A percentile compares a stretch with the other conserved stretches of the same genome.
phyloP scores from a whole-genome alignment of 2,113 vertebrate genomes.

The Cervus canadensis region DNA sequence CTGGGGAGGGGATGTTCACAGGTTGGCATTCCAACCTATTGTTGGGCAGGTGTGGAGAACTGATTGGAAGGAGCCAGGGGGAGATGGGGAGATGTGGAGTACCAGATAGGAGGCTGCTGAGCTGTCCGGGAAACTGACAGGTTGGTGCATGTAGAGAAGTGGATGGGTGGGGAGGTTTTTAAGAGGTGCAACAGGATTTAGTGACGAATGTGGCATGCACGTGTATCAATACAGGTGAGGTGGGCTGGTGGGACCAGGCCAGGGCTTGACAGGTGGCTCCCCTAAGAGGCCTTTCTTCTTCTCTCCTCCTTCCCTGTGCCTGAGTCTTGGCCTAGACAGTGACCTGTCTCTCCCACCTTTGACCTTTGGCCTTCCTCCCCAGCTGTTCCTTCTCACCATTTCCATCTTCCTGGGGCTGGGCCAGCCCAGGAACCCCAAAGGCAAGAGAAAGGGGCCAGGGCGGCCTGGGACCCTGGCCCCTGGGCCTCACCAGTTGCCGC shows the following conservation, averaged over 20 bases:
- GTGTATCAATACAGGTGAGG: background rate
- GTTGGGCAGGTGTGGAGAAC: background rate
- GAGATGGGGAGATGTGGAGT: background rate
- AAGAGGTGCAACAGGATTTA: background rate
- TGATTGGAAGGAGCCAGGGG: background rate
- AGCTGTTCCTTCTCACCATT: conserved; percentile 80
- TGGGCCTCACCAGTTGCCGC: conserved; percentile 58
- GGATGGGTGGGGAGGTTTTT: background rate
- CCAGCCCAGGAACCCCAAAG: conserved; percentile 73
- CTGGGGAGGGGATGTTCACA: background rate
- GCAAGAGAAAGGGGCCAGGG: conserved; percentile 72
- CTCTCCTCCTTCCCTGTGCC: background rate
- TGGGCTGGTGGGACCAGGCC: background rate
- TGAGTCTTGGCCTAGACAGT: background rate
- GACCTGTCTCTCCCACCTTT: background rate
- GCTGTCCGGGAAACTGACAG: background rate
- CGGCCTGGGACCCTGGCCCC: conserved; percentile 37
- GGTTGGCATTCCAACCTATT: background rate
- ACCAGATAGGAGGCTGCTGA: background rate
- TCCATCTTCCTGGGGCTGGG: conserved; percentile 72
- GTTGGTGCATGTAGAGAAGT: background rate
- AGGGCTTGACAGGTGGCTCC: background rate
- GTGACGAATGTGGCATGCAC: rapidly evolving
- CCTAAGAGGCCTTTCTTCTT: background rate
- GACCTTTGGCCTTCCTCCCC: conserved; percentile 32